phyloP scores from a whole-genome alignment of 2,113 vertebrate genomes.

The Eleginops maclovinus region DNA sequence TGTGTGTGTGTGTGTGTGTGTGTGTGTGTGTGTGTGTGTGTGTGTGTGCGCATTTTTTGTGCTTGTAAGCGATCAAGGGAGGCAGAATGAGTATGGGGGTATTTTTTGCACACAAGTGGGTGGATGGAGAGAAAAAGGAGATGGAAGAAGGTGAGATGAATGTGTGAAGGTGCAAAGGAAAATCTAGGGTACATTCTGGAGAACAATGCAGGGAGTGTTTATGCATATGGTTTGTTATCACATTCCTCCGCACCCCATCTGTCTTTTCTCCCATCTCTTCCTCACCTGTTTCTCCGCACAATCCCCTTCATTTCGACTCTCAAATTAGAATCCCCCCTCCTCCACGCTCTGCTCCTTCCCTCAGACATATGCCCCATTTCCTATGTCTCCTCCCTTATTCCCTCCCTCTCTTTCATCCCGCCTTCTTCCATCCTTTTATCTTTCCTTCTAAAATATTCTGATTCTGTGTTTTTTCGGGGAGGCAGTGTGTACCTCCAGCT shows the following conservation, averaged over 20 bases:
- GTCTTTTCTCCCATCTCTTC: neutral
- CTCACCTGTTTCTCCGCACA: conserved; percentile 29
- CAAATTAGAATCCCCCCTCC: conserved; percentile 37
- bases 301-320: conserved; percentile 34
- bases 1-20: neutral
- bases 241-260: conserved; percentile 19
- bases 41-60: conserved; percentile 13
- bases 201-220: conserved; percentile 32
- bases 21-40: neutral
- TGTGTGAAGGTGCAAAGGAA: conserved; percentile 3
- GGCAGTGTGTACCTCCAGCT: conserved; percentile 50
- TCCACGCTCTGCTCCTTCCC: neutral
- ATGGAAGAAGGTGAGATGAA: conserved; percentile 7
- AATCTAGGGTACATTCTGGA: neutral
- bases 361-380: conserved; percentile 5
- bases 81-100: conserved; percentile 2
- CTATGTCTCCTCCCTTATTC: neutral
- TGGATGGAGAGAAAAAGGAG: neutral
- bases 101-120: conserved; percentile 16
- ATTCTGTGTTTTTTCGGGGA: conserved; percentile 12
- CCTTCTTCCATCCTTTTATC: conserved; percentile 26
- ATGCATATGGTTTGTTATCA: conserved; percentile 13
- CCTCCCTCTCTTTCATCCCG: neutral
- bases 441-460: conserved; percentile 31
- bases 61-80: neutral